phyloP scores from a whole-genome alignment of 2,888 invertebrate genomes.

The Fissipunctia ypsillon region DNA sequence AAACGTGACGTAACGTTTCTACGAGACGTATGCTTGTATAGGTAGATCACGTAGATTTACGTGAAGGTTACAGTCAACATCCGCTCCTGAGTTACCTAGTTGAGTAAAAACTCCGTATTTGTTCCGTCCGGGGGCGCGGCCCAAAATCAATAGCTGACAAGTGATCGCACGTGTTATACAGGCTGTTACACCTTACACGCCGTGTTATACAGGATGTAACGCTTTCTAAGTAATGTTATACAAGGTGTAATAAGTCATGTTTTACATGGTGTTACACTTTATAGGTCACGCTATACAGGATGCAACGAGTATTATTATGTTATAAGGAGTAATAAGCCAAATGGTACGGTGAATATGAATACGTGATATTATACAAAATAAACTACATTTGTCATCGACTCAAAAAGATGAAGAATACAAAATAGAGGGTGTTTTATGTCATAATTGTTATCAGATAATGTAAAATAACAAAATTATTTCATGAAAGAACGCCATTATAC shows the following conservation, averaged over 20 bases:
- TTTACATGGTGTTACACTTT: neutral
- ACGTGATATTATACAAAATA: neutral
- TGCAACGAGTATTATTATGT: neutral
- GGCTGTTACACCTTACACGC: conserved; percentile 14
- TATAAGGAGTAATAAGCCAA: neutral
- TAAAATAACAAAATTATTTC: too few species aligned
- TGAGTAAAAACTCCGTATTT: conserved; percentile 62
- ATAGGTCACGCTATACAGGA: neutral
- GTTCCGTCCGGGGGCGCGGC: conserved; percentile 62
- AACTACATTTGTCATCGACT: neutral
- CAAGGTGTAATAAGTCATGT: neutral
- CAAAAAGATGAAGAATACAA: neutral
- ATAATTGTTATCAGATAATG: too few species aligned
- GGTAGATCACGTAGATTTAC: conserved; percentile 16
- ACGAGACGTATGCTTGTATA: neutral
- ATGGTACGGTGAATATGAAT: neutral
- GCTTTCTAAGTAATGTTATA: neutral
- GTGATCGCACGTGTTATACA: conserved; percentile 54
- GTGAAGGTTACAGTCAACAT: conserved; percentile 45
- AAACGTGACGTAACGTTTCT: conserved; percentile 16
- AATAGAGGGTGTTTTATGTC: neutral
- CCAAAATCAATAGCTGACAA: conserved; percentile 67
- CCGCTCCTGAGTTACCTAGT: conserved; percentile 49
- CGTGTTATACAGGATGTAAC: conserved; percentile 22
- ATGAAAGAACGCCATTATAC: too few species aligned